phyloP scores from a whole-genome alignment of 1,140 invertebrate species.

The Hestina assimilis region DNA sequence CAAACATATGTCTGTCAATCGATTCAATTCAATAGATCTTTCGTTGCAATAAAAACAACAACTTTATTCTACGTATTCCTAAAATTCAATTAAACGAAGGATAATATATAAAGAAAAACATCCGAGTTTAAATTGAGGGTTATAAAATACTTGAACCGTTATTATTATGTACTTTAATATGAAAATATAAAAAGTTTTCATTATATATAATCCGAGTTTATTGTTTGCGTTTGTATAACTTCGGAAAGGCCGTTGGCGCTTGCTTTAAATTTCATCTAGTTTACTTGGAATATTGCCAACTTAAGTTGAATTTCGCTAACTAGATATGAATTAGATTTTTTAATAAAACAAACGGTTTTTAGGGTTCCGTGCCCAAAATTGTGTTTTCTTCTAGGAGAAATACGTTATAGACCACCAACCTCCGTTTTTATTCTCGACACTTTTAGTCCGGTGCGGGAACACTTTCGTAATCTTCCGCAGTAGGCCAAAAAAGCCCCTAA shows the following conservation, averaged over 20 bases:
- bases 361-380: too few relatives aligned
- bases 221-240: conserved; percentile 20
- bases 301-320: conserved; percentile 22
- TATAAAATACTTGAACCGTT: neutral
- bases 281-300: conserved; percentile 20
- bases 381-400: too few relatives aligned
- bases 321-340: conserved; percentile 22
- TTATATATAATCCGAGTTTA: conserved; percentile 23
- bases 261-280: conserved; percentile 24
- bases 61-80: neutral
- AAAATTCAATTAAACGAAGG: neutral
- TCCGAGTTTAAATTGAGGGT: neutral
- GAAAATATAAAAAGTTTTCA: conserved; percentile 26
- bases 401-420: too few relatives aligned
- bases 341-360: conserved; percentile 10
- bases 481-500: too few relatives aligned
- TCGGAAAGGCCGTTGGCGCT: conserved; percentile 11
- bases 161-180: conserved; percentile 14
- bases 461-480: too few relatives aligned
- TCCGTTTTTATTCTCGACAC: too few relatives aligned
- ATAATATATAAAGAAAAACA: neutral
- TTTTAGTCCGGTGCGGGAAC: too few relatives aligned
- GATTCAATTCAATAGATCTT: too few relatives aligned
- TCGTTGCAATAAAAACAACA: too few relatives aligned
- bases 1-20: too few relatives aligned